A percentile compares a stretch with the other conserved stretches of the same genome.
Evolutionary conservation across 1,140 invertebrate species (phyloP).

Genomic region (Dermatophagoides farinae): DNA sequence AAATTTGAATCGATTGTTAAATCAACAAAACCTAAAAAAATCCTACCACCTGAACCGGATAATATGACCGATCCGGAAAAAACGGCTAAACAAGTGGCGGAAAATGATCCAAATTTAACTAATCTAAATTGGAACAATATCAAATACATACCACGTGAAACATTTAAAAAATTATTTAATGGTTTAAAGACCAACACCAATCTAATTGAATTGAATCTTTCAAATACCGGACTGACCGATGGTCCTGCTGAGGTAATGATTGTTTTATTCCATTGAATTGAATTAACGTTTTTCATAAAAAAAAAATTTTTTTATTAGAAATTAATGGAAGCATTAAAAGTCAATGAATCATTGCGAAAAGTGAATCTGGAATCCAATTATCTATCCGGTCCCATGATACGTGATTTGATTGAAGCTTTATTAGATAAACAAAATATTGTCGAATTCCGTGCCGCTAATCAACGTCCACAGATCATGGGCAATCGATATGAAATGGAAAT

Average conservation of each 20-base stretch:
- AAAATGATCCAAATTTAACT: conserved; percentile 59
- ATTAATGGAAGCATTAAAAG: conserved; percentile 59
- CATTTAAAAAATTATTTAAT: conserved; percentile 70
- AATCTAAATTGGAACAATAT: conserved; percentile 95
- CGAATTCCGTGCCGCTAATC: conserved; percentile 84
- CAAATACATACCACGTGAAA: conserved; percentile 94
- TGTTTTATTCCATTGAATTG: neutral
- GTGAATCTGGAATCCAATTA: conserved; percentile 94
- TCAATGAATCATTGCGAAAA: conserved; percentile 64
- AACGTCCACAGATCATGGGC: conserved; percentile 81
- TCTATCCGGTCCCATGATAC: conserved; percentile 48
- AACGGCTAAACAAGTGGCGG: conserved; percentile 54
- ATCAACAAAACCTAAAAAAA: conserved; percentile 70
- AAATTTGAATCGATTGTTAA: conserved; percentile 57
- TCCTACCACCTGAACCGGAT: conserved; percentile 62
- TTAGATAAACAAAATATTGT: conserved; percentile 63
- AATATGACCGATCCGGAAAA: conserved; percentile 82
- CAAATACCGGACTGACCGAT: conserved; percentile 80
- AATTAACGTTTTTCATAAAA: neutral
- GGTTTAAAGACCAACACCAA: conserved; percentile 71
- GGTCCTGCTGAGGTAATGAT: conserved; percentile 44
- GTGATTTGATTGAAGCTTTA: conserved; percentile 61
- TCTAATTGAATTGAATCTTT: conserved; percentile 70
- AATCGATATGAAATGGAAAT: conserved; percentile 98
- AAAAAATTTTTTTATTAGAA: conserved; percentile 1